Evolutionary conservation across 2,888 invertebrate genomes (phyloP).

Genomic region (Malacosoma neustria): DNA sequence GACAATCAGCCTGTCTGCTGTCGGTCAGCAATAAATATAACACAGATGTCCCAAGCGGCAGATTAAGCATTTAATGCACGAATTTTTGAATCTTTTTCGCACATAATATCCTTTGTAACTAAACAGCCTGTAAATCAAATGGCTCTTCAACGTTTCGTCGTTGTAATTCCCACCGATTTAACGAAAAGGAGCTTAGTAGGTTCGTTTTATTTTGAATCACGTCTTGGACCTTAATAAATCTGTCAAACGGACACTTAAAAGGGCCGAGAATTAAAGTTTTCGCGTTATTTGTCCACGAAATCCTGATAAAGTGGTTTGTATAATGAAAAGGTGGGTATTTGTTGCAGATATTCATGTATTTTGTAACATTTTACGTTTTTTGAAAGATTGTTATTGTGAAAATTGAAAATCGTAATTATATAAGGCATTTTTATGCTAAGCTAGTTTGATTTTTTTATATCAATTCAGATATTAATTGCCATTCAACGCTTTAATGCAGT

Average conservation of each 20-base stretch:
- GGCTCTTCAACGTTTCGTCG: conserved; percentile 33
- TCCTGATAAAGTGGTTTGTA: conserved; percentile 34
- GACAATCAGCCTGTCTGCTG: too few relatives aligned
- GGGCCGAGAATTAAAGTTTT: conserved; percentile 32
- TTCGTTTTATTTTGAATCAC: conserved; percentile 32
- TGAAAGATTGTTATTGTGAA: neutral
- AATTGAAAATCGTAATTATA: too few relatives aligned
- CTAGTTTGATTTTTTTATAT: too few relatives aligned
- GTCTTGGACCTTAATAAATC: conserved; percentile 54
- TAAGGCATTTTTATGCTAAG: too few relatives aligned
- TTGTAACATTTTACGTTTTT: neutral
- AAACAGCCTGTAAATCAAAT: conserved; percentile 33
- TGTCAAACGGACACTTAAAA: conserved; percentile 36
- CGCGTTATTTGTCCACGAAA: conserved; percentile 38
- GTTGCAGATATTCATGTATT: conserved; percentile 2
- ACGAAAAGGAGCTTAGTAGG: conserved; percentile 28
- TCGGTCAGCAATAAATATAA: too few relatives aligned
- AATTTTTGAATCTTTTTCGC: neutral
- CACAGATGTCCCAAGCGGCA: too few relatives aligned
- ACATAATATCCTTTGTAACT: conserved; percentile 7
- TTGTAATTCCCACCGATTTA: conserved; percentile 36
- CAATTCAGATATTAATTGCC: too few relatives aligned
- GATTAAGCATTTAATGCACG: too few relatives aligned
- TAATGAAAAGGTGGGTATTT: conserved; percentile 20
- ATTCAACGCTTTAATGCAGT: too few relatives aligned